Base-by-base conservation (phyloP, 2,113 vertebrate species). In the Eupsittula cactorum region DNA sequence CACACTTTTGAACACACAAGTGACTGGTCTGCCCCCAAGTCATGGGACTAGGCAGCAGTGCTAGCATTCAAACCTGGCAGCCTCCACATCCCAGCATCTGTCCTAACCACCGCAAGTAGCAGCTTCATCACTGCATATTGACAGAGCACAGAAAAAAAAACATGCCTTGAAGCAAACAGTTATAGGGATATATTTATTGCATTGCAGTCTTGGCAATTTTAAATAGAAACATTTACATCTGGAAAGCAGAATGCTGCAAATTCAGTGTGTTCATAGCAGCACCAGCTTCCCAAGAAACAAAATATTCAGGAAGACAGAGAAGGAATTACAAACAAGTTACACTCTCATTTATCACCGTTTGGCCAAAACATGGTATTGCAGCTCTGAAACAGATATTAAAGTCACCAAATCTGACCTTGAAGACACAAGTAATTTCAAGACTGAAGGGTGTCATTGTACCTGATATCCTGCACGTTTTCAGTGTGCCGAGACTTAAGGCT, bases 161-260 rank as follows among this genome's bases (percentile, higher is more conserved):
- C 37, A 96, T 35, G 73, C 67, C 85, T 88, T 67, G 88, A 92
- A 86, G 74, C 82, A 82, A 91, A n/a, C 68, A 89, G 80, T 71
- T 95, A 74, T 8, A 94, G 31, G 60, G 65, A 88, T 63, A 62
- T 88, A 93, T 98, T 98, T 98, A 98, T 98, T 98, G 97, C 94
- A 93, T 81, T 89, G 63, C 50, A 94, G 79, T 95, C 96, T 95
- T 81, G 95, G 96, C 97, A 96, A 79, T 92, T 92, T 86, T 94
- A 92, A 94, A 95, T 89, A 92, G 64, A 95, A 95, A 86, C 91
- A 96, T 93, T 97, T 94, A 83, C 77, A 97, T 70, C 73, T 86
- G 90, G 84, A 94, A 92, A 97, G 97, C 96, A 96, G 84, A 95
- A 96, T 94, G 95, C 82, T 95, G 92, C 96, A 94, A 96, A 96